These are phyloP conservation scores for Branchellion lobata DNA, from an alignment of 2,888 invertebrate genomes.

Conservation along the genomic window DNA sequence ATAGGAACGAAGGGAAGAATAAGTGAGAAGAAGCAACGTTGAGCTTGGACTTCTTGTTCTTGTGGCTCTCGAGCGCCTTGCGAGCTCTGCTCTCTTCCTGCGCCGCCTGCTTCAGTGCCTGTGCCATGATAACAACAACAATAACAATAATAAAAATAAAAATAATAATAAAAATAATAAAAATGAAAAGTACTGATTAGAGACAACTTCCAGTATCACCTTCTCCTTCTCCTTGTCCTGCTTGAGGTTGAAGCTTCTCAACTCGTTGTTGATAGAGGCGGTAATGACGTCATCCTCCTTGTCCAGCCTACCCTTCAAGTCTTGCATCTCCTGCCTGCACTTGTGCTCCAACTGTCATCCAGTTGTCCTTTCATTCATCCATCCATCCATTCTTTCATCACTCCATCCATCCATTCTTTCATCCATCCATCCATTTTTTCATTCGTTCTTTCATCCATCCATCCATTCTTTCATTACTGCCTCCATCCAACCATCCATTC, in stretches of 20 bases:
- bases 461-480: neutral
- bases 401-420: neutral
- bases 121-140: slow-evolving; percentile 48
- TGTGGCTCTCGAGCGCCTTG: slow-evolving; percentile 84
- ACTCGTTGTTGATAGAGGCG: slow-evolving; percentile 85
- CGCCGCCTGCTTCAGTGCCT: slow-evolving; percentile 80
- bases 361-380: neutral
- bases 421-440: neutral
- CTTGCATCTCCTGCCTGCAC: slow-evolving; percentile 93
- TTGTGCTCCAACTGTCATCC: slow-evolving; percentile 79
- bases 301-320: slow-evolving; percentile 89
- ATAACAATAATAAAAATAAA: neutral
- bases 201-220: no score
- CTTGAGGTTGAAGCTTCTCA: slow-evolving; percentile 77
- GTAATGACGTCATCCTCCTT: slow-evolving; percentile 88
- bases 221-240: slow-evolving; percentile 69
- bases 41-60: slow-evolving; percentile 89
- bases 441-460: neutral
- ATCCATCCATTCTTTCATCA: neutral
- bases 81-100: slow-evolving; percentile 87
- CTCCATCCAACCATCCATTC: no score
- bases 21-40: slow-evolving; percentile 79
- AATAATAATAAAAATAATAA: neutral
- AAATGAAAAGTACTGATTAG: neutral
- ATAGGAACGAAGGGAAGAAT: neutral